Conservation (phyloP, 2,888 invertebrate species). For the Hyposoter dolosus region DNA sequence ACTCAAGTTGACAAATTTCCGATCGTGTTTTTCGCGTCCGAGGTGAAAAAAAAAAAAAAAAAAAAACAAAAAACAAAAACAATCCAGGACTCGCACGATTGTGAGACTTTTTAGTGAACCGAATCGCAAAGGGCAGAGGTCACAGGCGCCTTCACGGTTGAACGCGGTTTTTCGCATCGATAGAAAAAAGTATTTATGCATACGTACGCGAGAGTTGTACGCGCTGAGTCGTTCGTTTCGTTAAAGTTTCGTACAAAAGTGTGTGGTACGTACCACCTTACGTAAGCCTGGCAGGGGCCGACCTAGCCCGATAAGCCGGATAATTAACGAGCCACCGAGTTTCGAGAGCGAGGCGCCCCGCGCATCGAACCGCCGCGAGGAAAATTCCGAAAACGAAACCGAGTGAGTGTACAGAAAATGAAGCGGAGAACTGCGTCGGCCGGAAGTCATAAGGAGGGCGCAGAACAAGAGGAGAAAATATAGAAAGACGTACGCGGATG, state of each 20-base stretch:
- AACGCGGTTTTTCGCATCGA: neutral
- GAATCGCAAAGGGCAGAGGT: neutral
- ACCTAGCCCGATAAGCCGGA: conserved; percentile 63
- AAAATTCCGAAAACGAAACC: conserved; percentile 40
- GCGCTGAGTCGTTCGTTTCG: conserved; percentile 48
- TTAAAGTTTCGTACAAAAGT: conserved; percentile 14
- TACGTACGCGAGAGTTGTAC: conserved; percentile 10
- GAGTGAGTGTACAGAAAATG: neutral
- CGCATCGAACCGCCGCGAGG: conserved; percentile 42
- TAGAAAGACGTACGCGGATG: neutral
- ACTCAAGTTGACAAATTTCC: neutral
- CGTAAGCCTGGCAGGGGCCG: conserved; percentile 54
- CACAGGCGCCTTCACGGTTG: neutral
- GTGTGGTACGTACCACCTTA: conserved; percentile 51
- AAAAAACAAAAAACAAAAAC: neutral
- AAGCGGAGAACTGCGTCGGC: conserved; percentile 42
- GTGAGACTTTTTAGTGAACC: neutral
- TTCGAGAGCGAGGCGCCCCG: conserved; percentile 59
- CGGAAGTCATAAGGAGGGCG: conserved; percentile 33
- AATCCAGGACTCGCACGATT: neutral
- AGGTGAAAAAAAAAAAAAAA: neutral
- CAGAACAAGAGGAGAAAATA: neutral
- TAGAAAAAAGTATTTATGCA: neutral
- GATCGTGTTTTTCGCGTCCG: neutral
- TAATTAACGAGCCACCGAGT: conserved; percentile 66